Evolutionary conservation across 2,113 vertebrate genomes (phyloP).

Genomic region (Hemiprocne comata): DNA sequence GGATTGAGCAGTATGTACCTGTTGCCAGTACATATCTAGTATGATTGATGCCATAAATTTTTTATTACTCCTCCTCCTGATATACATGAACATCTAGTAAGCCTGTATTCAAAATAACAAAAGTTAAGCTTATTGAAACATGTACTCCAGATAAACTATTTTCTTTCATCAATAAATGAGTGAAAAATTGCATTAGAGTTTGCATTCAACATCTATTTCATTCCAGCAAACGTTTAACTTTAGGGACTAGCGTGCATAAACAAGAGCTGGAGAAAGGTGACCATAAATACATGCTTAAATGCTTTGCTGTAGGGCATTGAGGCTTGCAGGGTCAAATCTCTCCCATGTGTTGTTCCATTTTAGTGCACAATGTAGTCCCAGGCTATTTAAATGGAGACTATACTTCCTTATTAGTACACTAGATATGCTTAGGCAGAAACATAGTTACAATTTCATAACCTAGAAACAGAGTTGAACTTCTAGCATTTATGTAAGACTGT

Average conservation of each 20-base stretch:
- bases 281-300: slow-evolving; percentile 18
- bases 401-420: neutral
- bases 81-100: neutral
- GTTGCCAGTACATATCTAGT: neutral
- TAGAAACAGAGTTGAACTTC: slow-evolving; percentile 38
- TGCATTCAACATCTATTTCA: neutral
- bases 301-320: neutral
- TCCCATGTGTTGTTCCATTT: neutral
- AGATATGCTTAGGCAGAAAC: slow-evolving; percentile 31
- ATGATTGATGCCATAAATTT: neutral
- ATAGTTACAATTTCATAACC: slow-evolving; percentile 19
- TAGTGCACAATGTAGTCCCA: slow-evolving; percentile 4
- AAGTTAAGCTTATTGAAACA: neutral
- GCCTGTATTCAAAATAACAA: neutral
- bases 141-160: neutral
- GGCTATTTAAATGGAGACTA: neutral
- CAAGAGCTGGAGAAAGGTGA: neutral
- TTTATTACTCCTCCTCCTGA: neutral
- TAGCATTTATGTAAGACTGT: slow-evolving; percentile 23
- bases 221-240: neutral
- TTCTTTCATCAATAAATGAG: neutral
- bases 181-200: neutral
- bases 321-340: neutral
- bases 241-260: neutral
- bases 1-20: neutral